Base-by-base conservation (phyloP, 2,888 invertebrate species). In the Scotopteryx bipunctaria region DNA sequence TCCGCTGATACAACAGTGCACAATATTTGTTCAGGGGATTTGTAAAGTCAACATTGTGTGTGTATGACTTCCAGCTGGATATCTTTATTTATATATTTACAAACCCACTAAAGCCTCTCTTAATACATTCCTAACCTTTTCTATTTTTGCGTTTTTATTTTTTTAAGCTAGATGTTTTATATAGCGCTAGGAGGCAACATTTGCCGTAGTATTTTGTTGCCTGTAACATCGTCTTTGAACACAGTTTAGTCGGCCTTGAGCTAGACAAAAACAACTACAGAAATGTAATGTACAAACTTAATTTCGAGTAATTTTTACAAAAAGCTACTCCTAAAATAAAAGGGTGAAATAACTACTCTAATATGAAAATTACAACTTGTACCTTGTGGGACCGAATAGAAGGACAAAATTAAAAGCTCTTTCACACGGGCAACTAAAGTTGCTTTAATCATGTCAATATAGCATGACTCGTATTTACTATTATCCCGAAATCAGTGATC, bases 21-120 rank as follows among this genome's bases (percentile, higher is more conserved):
- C 69, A 71, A 72, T 78, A 71, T 79, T 74, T 73, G 63, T 69
- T 61, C 55, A 29, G 17, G 43, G 64, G 67, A 73, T 76, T 71
- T 68, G 71, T 64, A 60, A 58, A 51, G 53, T 46, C 42, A 49
- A 61, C 46, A 38, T 40, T 45, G 31, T 55, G 25, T 52, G 51
- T 50, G 53, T 55, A 41, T 47, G 42, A 9, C 33, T 43, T 50
- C 13, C 13, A 45, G 32, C 6, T 9, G 41, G 8, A 38, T 19
- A 35, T 32, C 47, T 40, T 41, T 42, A 19, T 17, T 19, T 31
- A 5, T 19, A 21, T 31, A 19, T 42, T 15, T n/a, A n/a, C n/a
- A n/a, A n/a, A n/a, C n/a, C n/a, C 21, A 32, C 14, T 14, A 21
- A 40, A n/a, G 25, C 27, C 17, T 17, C 27, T 13, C 40, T 16